These are phyloP conservation scores for Spodoptera picta DNA, from an alignment of 2,888 invertebrate genomes.

Conservation along the genomic window DNA sequence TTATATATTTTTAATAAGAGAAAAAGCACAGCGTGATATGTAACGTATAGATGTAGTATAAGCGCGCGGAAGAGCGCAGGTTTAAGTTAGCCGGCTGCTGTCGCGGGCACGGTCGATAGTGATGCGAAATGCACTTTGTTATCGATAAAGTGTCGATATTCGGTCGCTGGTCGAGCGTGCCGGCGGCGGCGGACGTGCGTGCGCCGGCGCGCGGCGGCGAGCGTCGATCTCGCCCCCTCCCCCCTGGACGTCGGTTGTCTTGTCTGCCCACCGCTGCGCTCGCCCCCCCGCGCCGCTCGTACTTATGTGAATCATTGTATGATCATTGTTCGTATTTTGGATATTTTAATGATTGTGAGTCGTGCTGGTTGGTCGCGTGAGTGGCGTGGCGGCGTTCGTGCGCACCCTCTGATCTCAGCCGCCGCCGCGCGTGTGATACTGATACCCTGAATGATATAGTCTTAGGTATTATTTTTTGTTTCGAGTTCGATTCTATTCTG, in stretches of 20 bases:
- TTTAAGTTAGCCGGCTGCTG: constrained; percentile 56
- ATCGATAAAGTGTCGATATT: constrained; percentile 64
- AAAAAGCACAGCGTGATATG: constrained; percentile 89
- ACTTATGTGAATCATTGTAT: constrained; percentile 76
- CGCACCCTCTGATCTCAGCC: constrained; percentile 83
- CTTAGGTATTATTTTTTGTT: constrained; percentile 86
- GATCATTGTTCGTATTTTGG: constrained; percentile 78
- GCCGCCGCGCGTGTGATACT: constrained; percentile 85
- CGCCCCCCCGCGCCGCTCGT: constrained; percentile 74
- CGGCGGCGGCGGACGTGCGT: constrained; percentile 50
- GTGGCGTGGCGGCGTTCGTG: constrained; percentile 77
- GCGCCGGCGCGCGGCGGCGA: constrained; percentile 69
- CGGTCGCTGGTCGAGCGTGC: constrained; percentile 47
- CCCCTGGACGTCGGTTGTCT: constrained; percentile 51
- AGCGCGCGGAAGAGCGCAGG: constrained; percentile 74
- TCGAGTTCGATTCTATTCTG: constrained; percentile 87
- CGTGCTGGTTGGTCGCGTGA: constrained; percentile 67
- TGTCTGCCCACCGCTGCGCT: constrained; percentile 74
- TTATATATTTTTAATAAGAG: constrained; percentile 88
- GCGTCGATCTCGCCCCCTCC: constrained; percentile 68
- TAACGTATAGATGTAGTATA: constrained; percentile 86
- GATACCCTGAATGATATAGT: constrained; percentile 83
- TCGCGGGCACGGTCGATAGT: constrained; percentile 53
- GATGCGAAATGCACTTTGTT: constrained; percentile 66
- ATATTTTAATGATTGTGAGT: constrained; percentile 70